phyloP scores from a whole-genome alignment of 2,888 invertebrate species.

The Synanthedon myopaeformis region DNA sequence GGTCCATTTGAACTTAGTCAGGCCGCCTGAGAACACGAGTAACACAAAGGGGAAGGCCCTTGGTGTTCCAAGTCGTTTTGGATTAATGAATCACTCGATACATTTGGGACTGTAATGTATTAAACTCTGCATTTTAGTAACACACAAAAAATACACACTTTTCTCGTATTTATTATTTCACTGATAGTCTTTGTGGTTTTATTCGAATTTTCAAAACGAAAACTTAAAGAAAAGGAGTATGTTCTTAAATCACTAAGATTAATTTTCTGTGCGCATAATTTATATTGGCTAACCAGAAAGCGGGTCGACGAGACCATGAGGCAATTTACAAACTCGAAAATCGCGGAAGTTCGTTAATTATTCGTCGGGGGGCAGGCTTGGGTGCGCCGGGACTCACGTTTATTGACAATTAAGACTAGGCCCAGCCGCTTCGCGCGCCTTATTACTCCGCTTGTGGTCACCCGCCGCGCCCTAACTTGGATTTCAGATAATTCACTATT shows the following conservation, averaged over 20 bases:
- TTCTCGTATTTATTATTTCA: neutral
- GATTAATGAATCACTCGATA: too few species aligned
- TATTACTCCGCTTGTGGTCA: constrained; percentile 45
- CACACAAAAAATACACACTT: neutral
- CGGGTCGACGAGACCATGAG: constrained; percentile 64
- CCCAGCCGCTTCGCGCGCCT: constrained; percentile 47
- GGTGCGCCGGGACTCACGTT: constrained; percentile 54
- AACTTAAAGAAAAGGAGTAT: constrained; percentile 34
- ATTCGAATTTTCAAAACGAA: constrained; percentile 15
- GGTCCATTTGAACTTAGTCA: too few species aligned
- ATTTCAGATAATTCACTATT: constrained; percentile 34
- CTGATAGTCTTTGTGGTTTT: constrained; percentile 6
- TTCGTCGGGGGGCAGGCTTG: constrained; percentile 51
- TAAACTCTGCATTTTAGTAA: too few species aligned
- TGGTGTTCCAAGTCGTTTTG: too few species aligned
- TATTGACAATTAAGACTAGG: constrained; percentile 67
- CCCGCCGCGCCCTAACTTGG: constrained; percentile 16
- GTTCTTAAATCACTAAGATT: constrained; percentile 60
- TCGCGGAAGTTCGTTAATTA: constrained; percentile 70
- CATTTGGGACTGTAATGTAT: neutral
- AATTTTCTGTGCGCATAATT: constrained; percentile 65
- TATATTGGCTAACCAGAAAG: constrained; percentile 60
- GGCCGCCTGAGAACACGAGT: too few species aligned
- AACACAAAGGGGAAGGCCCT: too few species aligned
- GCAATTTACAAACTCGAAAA: constrained; percentile 70